Percentiles rank a stretch among this genome's conserved stretches.
These are phyloP conservation scores for Peromyscus polionotus DNA, from an alignment of 2,113 vertebrate genomes.

Conservation along the genomic window DNA sequence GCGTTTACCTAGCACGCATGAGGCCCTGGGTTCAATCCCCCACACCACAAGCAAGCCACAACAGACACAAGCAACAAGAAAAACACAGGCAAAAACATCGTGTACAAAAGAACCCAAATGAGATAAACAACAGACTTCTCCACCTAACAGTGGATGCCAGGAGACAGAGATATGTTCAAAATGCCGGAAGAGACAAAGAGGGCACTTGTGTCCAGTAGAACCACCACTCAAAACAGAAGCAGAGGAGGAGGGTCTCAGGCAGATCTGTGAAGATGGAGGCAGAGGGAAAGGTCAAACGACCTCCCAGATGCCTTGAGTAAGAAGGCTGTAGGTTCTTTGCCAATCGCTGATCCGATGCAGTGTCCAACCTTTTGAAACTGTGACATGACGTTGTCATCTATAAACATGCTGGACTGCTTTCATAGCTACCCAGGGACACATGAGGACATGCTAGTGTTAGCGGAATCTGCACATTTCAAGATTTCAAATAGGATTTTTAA, in stretches of 20 bases:
- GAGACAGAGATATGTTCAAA: neutral
- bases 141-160: neutral
- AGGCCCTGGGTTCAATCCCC: neutral
- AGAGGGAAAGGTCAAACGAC: neutral
- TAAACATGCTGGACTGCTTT: neutral
- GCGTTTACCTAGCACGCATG: neutral
- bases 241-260: neutral
- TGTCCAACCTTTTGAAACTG: neutral
- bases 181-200: neutral
- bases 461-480: constrained; percentile 72
- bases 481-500: constrained; percentile 81
- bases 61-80: neutral
- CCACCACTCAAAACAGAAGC: neutral
- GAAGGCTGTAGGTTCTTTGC: neutral
- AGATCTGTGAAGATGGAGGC: neutral
- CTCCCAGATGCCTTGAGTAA: neutral
- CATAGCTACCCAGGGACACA: neutral
- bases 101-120: neutral
- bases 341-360: constrained; percentile 8
- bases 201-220: neutral
- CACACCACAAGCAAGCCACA: neutral
- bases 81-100: neutral
- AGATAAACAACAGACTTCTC: constrained; percentile 9
- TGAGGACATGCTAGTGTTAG: neutral
- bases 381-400: neutral